phyloP scores from a whole-genome alignment of 2,797 vertebrate species.

The Melanogrammus aeglefinus region DNA sequence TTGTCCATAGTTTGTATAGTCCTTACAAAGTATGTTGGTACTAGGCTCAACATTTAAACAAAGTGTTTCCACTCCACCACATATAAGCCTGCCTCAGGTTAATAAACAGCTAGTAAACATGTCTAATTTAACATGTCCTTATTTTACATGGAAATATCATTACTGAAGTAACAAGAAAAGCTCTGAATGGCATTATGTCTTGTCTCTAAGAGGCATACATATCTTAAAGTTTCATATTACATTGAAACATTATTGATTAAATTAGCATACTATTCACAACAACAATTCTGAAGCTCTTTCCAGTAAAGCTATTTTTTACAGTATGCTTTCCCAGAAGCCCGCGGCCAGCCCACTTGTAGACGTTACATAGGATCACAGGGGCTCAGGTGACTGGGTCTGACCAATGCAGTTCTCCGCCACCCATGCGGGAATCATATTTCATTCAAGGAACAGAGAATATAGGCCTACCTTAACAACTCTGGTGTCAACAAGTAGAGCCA shows the following conservation, averaged over 20 bases:
- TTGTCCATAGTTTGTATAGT: background rate
- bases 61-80: background rate
- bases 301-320: conserved; percentile 45
- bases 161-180: background rate
- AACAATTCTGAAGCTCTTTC: background rate
- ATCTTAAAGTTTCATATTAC: background rate
- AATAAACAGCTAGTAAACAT: background rate
- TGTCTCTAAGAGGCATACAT: background rate
- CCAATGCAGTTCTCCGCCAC: conserved; percentile 8
- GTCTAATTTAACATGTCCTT: background rate
- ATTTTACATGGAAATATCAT: background rate
- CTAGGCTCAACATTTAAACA: background rate
- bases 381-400: conserved; percentile 4
- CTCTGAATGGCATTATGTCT: background rate
- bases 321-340: conserved; percentile 49
- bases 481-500: background rate
- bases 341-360: conserved; percentile 10
- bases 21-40: background rate
- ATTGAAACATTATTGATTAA: background rate
- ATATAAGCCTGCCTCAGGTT: background rate
- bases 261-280: background rate
- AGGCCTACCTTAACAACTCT: background rate
- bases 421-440: conserved; percentile 14
- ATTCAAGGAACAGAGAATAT: conserved; percentile 10
- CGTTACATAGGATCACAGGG: conserved; percentile 27